Percentiles rank a stretch among this genome's conserved stretches.
Evolutionary conservation across 92 coral and sea anemone species (phyloP).

Genomic region (Epizoanthus stellaris): DNA sequence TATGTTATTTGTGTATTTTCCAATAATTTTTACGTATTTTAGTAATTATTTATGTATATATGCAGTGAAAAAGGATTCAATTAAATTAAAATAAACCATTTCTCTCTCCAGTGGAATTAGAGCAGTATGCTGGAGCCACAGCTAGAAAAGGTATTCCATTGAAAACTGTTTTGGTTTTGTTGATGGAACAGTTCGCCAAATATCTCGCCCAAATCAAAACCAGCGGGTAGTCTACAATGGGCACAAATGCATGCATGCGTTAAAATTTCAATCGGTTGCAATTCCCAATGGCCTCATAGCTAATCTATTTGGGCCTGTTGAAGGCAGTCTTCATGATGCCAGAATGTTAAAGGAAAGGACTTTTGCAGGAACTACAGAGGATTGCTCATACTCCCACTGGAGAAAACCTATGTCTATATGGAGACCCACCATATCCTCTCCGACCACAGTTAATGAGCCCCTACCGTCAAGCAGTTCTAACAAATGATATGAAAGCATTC

Average conservation of each 20-base stretch:
- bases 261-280: no score
- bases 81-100: no score
- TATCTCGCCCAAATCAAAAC: background rate
- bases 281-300: no score
- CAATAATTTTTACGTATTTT: no score
- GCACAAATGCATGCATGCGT: conserved; percentile 15
- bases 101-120: background rate
- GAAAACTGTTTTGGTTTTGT: background rate
- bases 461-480: background rate
- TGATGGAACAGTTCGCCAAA: background rate
- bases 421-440: conserved; percentile 9
- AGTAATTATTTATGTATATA: no score
- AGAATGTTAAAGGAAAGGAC: conserved; percentile 45
- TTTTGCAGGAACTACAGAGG: conserved; percentile 12
- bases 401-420: background rate
- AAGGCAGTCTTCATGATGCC: conserved; percentile 45
- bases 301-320: background rate
- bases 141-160: background rate
- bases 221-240: background rate
- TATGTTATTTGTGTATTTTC: no score
- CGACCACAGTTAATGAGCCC: background rate
- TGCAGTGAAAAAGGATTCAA: no score
- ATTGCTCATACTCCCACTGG: conserved; percentile 17
- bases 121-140: background rate
- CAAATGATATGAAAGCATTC: background rate